Evolutionary conservation across 2,888 invertebrate species (phyloP).

Genomic region (Habroteleia sp.): DNA sequence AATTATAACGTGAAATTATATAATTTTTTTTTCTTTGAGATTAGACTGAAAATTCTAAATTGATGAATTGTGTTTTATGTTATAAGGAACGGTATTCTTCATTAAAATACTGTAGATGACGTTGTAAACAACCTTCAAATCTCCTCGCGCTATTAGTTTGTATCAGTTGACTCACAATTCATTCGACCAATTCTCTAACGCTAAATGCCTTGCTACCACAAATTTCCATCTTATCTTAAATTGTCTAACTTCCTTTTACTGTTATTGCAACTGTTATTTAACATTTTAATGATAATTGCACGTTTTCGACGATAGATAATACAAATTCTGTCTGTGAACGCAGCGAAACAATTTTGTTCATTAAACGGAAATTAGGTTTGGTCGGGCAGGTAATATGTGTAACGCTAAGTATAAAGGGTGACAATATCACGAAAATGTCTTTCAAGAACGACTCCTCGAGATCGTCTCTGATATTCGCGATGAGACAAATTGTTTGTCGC

Average conservation of each 20-base stretch:
- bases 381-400: conserved; percentile 35
- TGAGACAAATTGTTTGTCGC: conserved; percentile 10
- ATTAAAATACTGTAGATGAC: too few relatives aligned
- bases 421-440: conserved; percentile 44
- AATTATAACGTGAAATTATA: too few relatives aligned
- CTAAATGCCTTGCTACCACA: background rate
- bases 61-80: too few relatives aligned
- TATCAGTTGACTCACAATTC: background rate
- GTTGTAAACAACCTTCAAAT: too few relatives aligned
- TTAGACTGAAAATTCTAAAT: too few relatives aligned
- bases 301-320: conserved; percentile 49
- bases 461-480: conserved; percentile 17
- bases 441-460: conserved; percentile 6
- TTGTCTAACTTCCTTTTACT: conserved; percentile 17
- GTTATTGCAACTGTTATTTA: conserved; percentile 45
- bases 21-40: too few relatives aligned
- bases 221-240: conserved; percentile 28
- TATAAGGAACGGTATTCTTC: too few relatives aligned
- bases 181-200: too few relatives aligned
- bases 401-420: conserved; percentile 43
- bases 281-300: conserved; percentile 35
- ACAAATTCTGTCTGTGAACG: conserved; percentile 27
- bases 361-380: conserved; percentile 55
- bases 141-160: too few relatives aligned
- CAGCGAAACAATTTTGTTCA: conserved; percentile 53